Base-by-base conservation (phyloP, 2,888 invertebrate genomes). In the Protonemura montana region DNA sequence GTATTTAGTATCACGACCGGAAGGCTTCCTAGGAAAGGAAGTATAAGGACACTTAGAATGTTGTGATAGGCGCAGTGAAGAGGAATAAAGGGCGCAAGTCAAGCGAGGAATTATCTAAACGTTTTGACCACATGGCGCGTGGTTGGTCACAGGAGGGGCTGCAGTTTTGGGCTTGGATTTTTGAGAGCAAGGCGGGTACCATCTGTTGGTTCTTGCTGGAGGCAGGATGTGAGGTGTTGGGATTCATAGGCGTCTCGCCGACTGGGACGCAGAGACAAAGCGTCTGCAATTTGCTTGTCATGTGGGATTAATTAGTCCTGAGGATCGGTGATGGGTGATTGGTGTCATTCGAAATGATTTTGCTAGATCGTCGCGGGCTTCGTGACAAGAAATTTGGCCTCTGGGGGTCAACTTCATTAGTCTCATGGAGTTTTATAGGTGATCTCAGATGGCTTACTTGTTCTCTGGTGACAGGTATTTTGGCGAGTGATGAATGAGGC, bases 221-320 rank as follows among this genome's bases (percentile, higher is more conserved):
- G 59, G 59, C 16, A 59, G 59, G 59, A 59, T 59, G 59, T 59
- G 59, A 59, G 59, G 59, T 59, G 59, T 59, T 59, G 59, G 59
- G 59, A 59, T 59, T 59, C 59, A 59, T 59, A 59, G 21, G 21
- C 59, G 59, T 59, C 59, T 59, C 21, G 59, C 59, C 59, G 16
- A 21, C 59, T 21, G 10, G 35, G 35, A 35, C 35, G 35, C 3
- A 6, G 35, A 59, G 59, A 59, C 59, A 59, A 59, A 59, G 59
- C 59, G 16, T 59, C 59, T 1, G 59, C 59, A 59, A 10, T 10
- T 1, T 3, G 59, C 21, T 59, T 21, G 21, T 59, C 59, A 59
- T 21, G 59, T 59, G 59, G 59, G 59, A 59, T 59, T 59, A 59
- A 59, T 59, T 59, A 59, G 59, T 59, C 59, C 21, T 21, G 13